A percentile compares a stretch with the other conserved stretches of the same genome.
These are phyloP conservation scores for Brachionus sp. DNA, from an alignment of 1,140 invertebrate species.

Conservation along the genomic window DNA sequence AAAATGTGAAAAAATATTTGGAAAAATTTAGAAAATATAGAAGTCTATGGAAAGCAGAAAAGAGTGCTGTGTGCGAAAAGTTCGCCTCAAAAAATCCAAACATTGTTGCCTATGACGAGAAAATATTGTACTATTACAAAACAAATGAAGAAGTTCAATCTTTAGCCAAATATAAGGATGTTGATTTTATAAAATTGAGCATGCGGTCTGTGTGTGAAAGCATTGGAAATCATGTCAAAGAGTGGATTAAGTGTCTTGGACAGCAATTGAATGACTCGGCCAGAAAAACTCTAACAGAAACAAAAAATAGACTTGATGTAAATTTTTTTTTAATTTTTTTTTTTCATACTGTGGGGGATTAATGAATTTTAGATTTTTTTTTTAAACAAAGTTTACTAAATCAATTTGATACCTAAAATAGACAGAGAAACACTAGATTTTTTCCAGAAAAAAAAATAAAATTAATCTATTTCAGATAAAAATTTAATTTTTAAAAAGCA, in stretches of 20 bases:
- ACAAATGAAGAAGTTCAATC: conserved; percentile 68
- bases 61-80: conserved; percentile 65
- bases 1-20: conserved; percentile 67
- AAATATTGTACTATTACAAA: conserved; percentile 74
- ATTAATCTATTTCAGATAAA: too few relatives aligned
- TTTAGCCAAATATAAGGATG: conserved; percentile 53
- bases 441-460: too few relatives aligned
- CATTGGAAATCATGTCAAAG: conserved; percentile 56
- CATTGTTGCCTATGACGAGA: conserved; percentile 73
- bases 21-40: conserved; percentile 73
- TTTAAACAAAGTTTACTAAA: too few relatives aligned
- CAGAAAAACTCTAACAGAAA: conserved; percentile 52
- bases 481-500: too few relatives aligned
- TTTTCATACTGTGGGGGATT: too few relatives aligned
- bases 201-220: conserved; percentile 54
- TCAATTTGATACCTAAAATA: too few relatives aligned
- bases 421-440: too few relatives aligned
- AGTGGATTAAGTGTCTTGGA: conserved; percentile 57
- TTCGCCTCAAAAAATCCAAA: conserved; percentile 70
- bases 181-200: conserved; percentile 56
- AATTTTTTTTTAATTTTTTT: conserved; percentile 42
- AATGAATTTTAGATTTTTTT: too few relatives aligned
- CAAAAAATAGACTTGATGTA: conserved; percentile 56
- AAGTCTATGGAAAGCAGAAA: conserved; percentile 76
- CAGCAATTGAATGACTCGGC: conserved; percentile 59